Percentiles rank a stretch among this genome's conserved stretches.
Evolutionary conservation across 2,888 invertebrate species (phyloP).

Genomic region (Ephialtes manifestator): DNA sequence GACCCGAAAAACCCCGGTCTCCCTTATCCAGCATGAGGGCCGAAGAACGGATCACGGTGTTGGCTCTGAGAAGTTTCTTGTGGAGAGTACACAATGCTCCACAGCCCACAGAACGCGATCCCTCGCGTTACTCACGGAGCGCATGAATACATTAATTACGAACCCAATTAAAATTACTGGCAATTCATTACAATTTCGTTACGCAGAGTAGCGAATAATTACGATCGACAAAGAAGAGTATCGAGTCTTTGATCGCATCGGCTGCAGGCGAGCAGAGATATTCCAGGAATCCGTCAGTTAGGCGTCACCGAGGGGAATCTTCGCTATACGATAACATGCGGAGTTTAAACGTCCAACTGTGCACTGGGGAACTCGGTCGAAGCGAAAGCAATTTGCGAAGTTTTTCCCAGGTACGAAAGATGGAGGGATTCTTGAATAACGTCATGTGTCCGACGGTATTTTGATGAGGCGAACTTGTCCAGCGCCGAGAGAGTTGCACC

Average conservation of each 20-base stretch:
- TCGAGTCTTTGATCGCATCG: neutral
- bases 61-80: constrained; percentile 13
- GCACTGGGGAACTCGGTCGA: constrained; percentile 30
- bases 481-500: constrained; percentile 34
- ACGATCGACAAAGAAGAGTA: constrained; percentile 46
- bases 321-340: constrained; percentile 45
- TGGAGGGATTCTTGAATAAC: constrained; percentile 70
- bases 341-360: constrained; percentile 45
- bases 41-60: constrained; percentile 47
- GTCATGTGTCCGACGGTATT: constrained; percentile 82
- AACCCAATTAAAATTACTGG: constrained; percentile 47
- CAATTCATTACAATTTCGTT: constrained; percentile 52
- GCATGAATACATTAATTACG: constrained; percentile 64
- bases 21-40: neutral
- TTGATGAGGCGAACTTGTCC: constrained; percentile 81
- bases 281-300: constrained; percentile 65
- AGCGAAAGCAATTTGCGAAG: constrained; percentile 80
- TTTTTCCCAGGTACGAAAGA: constrained; percentile 70
- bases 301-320: constrained; percentile 46
- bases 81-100: constrained; percentile 4
- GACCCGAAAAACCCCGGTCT: too few species aligned
- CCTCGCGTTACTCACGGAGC: constrained; percentile 32
- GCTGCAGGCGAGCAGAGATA: constrained; percentile 21
- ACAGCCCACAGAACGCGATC: neutral
- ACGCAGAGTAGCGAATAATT: constrained; percentile 41